These are phyloP conservation scores for Saccopteryx bilineata DNA, from an alignment of 2,113 vertebrate genomes.

Conservation along the genomic window DNA sequence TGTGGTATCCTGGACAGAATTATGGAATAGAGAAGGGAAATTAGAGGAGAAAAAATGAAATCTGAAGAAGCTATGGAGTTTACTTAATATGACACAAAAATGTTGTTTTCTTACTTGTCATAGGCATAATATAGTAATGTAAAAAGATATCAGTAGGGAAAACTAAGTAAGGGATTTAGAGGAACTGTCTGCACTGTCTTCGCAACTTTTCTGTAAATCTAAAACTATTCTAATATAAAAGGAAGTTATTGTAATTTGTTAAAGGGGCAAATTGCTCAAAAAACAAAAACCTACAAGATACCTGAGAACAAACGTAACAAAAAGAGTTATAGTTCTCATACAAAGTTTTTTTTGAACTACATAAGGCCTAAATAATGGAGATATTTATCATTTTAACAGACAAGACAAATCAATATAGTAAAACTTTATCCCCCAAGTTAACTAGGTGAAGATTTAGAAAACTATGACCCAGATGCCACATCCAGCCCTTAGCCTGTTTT, in stretches of 20 bases:
- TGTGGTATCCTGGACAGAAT: not conserved
- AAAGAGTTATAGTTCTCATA: not conserved
- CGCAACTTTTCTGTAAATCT: not conserved
- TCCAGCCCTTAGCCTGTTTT: not conserved
- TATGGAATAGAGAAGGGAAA: not conserved
- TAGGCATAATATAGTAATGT: not conserved
- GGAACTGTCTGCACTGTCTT: not conserved
- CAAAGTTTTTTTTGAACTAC: not conserved
- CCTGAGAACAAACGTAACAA: not conserved
- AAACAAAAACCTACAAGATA: not conserved
- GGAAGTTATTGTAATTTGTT: not conserved
- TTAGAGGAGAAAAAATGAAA: not conserved
- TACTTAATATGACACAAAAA: not conserved
- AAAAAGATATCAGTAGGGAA: not conserved
- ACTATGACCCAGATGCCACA: not conserved
- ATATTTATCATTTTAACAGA: not conserved
- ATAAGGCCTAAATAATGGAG: not conserved
- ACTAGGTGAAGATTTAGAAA: not conserved
- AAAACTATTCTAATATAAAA: not conserved
- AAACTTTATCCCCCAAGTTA: not conserved
- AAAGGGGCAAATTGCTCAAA: not conserved
- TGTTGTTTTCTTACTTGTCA: not conserved
- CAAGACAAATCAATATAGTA: not conserved
- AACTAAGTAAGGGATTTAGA: not conserved
- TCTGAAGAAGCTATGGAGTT: not conserved